These are phyloP conservation scores for Sebastes vulpes DNA, from an alignment of 2,797 vertebrate species.

Conservation along the genomic window DNA sequence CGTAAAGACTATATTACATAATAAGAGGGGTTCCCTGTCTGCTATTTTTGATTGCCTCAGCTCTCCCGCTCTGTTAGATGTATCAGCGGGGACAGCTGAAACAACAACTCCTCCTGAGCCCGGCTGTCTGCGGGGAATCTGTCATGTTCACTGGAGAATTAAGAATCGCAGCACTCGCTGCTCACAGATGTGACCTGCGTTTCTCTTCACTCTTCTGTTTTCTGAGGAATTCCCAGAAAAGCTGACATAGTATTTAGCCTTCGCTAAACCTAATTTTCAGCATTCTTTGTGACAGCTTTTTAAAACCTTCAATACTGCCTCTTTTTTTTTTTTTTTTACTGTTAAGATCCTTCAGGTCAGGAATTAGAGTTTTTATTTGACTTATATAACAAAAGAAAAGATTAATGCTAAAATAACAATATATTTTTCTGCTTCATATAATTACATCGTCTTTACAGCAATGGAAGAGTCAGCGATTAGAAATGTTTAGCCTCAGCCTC, in stretches of 20 bases:
- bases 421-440: not conserved
- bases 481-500: slow-evolving; percentile 42
- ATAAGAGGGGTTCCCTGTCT: slow-evolving; percentile 67
- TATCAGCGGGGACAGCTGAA: slow-evolving; percentile 60
- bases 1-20: slow-evolving; percentile 46
- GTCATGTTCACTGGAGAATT: slow-evolving; percentile 71
- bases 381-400: not conserved
- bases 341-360: not conserved
- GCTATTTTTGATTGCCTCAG: slow-evolving; percentile 47
- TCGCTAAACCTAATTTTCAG: not conserved
- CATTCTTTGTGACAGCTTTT: not conserved
- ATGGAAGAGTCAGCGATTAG: slow-evolving; percentile 25
- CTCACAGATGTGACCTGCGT: slow-evolving; percentile 73
- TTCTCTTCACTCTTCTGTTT: slow-evolving; percentile 26
- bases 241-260: not conserved
- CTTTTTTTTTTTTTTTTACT: not conserved
- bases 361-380: not conserved
- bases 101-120: slow-evolving; percentile 73
- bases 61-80: slow-evolving; percentile 56
- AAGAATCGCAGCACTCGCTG: slow-evolving; percentile 47
- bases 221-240: slow-evolving; percentile 54
- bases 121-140: slow-evolving; percentile 72
- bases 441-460: slow-evolving; percentile 11
- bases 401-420: not conserved
- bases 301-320: not conserved